phyloP scores from a whole-genome alignment of 2,888 invertebrate genomes.

The Protula sp. region DNA sequence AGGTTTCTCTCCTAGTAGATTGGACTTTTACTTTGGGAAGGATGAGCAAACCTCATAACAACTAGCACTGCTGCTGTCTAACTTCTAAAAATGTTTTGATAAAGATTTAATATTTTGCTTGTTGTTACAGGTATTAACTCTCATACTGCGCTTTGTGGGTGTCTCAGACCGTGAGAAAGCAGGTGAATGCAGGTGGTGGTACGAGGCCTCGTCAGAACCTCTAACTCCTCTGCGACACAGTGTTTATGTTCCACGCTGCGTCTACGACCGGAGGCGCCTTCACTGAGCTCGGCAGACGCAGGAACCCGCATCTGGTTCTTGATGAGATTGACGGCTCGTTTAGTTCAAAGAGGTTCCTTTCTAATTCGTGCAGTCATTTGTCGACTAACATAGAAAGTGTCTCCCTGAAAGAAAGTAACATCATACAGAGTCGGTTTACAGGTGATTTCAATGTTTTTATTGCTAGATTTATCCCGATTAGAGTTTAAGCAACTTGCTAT shows the following conservation, averaged over 20 bases:
- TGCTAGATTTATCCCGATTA: too few species aligned
- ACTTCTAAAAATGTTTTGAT: too few species aligned
- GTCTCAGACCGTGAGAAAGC: slow-evolving; percentile 65
- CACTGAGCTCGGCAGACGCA: background rate
- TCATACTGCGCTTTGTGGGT: slow-evolving; percentile 43
- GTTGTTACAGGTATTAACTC: slow-evolving; percentile 44
- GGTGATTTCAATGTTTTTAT: too few species aligned
- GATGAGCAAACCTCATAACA: too few species aligned
- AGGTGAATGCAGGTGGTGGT: slow-evolving; percentile 65
- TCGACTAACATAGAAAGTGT: slow-evolving; percentile 33
- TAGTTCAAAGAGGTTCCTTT: background rate
- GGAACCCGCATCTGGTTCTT: slow-evolving; percentile 35
- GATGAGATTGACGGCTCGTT: slow-evolving; percentile 34
- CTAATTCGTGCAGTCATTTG: slow-evolving; percentile 14
- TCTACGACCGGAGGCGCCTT: slow-evolving; percentile 9
- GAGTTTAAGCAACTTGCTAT: too few species aligned
- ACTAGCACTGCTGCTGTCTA: too few species aligned
- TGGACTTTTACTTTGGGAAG: too few species aligned
- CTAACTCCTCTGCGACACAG: slow-evolving; percentile 60
- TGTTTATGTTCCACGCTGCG: slow-evolving; percentile 52
- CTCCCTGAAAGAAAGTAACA: slow-evolving; percentile 40
- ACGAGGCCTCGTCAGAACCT: slow-evolving; percentile 63
- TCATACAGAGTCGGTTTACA: slow-evolving; percentile 41
- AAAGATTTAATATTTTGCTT: too few species aligned
- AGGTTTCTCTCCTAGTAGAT: too few species aligned